Conservation (phyloP, 2,113 vertebrate species). For the Pygoscelis adeliae region DNA sequence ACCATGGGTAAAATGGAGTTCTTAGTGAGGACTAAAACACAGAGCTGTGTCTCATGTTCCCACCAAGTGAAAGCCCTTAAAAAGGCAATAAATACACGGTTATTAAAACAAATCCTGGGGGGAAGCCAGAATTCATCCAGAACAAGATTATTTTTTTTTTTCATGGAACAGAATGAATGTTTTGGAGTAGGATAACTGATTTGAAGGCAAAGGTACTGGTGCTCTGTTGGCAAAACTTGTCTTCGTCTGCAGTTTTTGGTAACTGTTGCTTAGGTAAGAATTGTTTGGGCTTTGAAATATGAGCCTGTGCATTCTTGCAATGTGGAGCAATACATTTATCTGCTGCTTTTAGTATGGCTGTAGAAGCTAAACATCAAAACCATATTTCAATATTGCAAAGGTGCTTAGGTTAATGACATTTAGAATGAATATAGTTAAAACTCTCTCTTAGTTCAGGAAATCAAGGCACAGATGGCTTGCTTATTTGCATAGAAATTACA, state of each 20-base stretch:
- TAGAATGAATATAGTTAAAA: neutral
- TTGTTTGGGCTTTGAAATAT: neutral
- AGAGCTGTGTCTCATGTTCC: neutral
- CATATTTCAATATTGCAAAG: neutral
- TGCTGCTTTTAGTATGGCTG: neutral
- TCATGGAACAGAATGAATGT: neutral
- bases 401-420: slow-evolving; percentile 2
- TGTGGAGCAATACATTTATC: neutral
- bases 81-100: neutral
- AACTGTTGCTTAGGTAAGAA: neutral
- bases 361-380: neutral
- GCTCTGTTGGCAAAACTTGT: neutral
- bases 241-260: neutral
- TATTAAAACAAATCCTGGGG: neutral
- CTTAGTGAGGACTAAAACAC: neutral
- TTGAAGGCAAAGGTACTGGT: neutral
- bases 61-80: neutral
- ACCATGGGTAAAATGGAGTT: neutral
- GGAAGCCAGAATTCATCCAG: neutral
- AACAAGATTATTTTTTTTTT: neutral
- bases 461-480: neutral
- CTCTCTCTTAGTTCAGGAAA: neutral
- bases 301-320: neutral
- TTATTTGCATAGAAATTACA: slow-evolving; percentile 41
- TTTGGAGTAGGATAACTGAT: neutral